Base-by-base conservation (phyloP, 2,113 vertebrate genomes). In the Anolis carolinensis region DNA sequence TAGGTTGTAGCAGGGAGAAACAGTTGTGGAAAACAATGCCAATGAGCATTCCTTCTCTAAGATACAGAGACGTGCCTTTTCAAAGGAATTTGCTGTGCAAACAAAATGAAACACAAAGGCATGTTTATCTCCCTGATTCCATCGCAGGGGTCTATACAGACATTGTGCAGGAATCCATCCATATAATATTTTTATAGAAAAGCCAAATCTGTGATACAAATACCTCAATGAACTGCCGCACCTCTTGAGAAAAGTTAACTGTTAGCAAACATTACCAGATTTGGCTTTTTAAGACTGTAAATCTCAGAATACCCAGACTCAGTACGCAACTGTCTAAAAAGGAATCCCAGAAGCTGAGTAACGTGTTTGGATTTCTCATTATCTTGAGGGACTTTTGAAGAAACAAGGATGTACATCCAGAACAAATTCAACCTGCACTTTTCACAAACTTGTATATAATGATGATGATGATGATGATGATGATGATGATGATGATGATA, bases 1-100 rank as follows among this genome's bases (percentile, higher is more conserved):
- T 87, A 72, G 93, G 88, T 87, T 87, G 77, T 4, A 52, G 90
- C 93, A 92, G 90, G 89, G 84, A 74, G 88, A 77, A 91, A 83
- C 92, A 93, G 94, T 89, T 92, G 92, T 0, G 0, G 25, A n/a
- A 48, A 34, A 70, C 79, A 83, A 85, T 79, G 52, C 0, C 0
- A 73, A 48, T 0, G 3, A 91, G 55, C 84, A 83, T 88, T 77
- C 48, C 0, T 83, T 59, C 86, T 34, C 89, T 81, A 62, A 14
- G 83, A 89, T 92, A 89, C 44, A 79, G 18, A 2, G 72, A 32
- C 86, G n/a, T 74, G 59, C 55, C 68, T 34, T 84, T 83, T 73
- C 18, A 87, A 36, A 74, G 82, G 90, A 91, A 92, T 81, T 72
- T 73, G 88, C 87, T 11, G 0, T 55, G 71, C 21, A 88, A 87